Base-by-base conservation (phyloP, 2,797 vertebrate genomes). In the Periophthalmus magnuspinnatus region DNA sequence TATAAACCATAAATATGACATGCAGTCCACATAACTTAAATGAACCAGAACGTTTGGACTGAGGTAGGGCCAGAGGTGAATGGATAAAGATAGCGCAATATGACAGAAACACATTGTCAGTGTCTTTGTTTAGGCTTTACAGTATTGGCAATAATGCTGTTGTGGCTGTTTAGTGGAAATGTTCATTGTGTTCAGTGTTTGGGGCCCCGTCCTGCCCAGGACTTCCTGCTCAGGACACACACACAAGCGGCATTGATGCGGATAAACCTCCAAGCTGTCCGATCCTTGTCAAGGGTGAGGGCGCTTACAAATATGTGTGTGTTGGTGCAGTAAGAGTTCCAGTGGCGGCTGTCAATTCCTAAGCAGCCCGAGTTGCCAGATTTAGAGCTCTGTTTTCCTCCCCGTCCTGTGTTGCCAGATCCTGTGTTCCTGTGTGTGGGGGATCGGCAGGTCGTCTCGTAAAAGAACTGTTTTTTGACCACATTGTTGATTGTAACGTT, bases 1-100 rank as follows among this genome's bases (percentile, higher is more conserved):
- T 98, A 97, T 96, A 97, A 98, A 97, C 94, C 95, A 97, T 98
- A 99, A 99, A 99, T 98, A 97, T 95, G 94, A 94, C 95, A 97
- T 97, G 96, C 95, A 95, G 94, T 96, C 94, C 92, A 95, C 93
- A 98, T 99, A 98, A 99, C 90, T 98, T 99, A 99, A 90, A 96
- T 90, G 78, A 83, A 93, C 89, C 88, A 93, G 96, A 95, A 97
- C 96, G 97, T 95, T 97, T 92, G 92, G 94, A 90, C 90, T 98
- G 97, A 98, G 97, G 93, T 94, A 93, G 93, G 92, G 92, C 91
- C 81, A 88, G 90, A 82, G 76, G 68, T 84, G 75, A 70, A 79
- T 72, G 45, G 70, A 74, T 78, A 76, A 75, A 79, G 73, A 58
- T 73, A 60, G 36, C 22, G 72, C 84, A 47, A 73, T 74, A 38